A percentile compares a stretch with the other conserved stretches of the same genome.
These are phyloP conservation scores for Hymenochirus boettgeri DNA, from an alignment of 2,113 vertebrate genomes.

Conservation along the genomic window DNA sequence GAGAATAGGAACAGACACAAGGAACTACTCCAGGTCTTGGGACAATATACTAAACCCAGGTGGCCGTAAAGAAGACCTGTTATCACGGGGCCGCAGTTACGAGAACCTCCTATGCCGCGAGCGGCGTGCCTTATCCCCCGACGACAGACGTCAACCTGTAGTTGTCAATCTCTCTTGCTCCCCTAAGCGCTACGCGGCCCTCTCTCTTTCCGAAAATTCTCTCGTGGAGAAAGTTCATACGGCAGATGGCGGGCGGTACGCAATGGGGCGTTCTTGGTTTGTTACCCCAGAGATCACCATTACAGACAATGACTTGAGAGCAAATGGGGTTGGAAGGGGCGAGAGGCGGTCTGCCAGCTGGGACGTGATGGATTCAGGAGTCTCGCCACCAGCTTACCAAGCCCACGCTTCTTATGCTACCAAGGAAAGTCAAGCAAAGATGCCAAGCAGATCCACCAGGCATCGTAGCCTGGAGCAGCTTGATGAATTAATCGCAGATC, in stretches of 20 bases:
- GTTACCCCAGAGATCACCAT: slow-evolving; percentile 95
- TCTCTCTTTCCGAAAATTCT: slow-evolving; percentile 89
- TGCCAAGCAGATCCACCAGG: slow-evolving; percentile 65
- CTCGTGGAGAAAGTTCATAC: slow-evolving; percentile 73
- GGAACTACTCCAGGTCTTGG: slow-evolving; percentile 91
- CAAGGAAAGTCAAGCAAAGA: slow-evolving; percentile 58
- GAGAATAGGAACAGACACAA: slow-evolving; percentile 69
- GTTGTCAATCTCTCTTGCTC: slow-evolving; percentile 94
- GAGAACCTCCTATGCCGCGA: slow-evolving; percentile 82
- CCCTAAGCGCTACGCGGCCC: slow-evolving; percentile 84
- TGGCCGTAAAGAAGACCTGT: slow-evolving; percentile 66
- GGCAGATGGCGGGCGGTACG: slow-evolving; percentile 54
- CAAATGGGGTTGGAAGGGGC: slow-evolving; percentile 57
- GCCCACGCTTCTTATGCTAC: slow-evolving; percentile 10
- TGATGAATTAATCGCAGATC: slow-evolving; percentile 87
- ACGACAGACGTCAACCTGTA: slow-evolving; percentile 74
- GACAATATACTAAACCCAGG: slow-evolving; percentile 84
- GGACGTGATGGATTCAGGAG: slow-evolving; percentile 61
- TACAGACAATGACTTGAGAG: slow-evolving; percentile 86
- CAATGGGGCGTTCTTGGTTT: slow-evolving; percentile 75
- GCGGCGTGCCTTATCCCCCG: slow-evolving; percentile 62
- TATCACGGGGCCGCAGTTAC: slow-evolving; percentile 83
- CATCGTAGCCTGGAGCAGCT: slow-evolving; percentile 92
- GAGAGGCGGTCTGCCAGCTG: slow-evolving; percentile 72
- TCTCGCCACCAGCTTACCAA: slow-evolving; percentile 40